Conservation (phyloP, 2,888 invertebrate species). For the Standfussiana lucernea region DNA sequence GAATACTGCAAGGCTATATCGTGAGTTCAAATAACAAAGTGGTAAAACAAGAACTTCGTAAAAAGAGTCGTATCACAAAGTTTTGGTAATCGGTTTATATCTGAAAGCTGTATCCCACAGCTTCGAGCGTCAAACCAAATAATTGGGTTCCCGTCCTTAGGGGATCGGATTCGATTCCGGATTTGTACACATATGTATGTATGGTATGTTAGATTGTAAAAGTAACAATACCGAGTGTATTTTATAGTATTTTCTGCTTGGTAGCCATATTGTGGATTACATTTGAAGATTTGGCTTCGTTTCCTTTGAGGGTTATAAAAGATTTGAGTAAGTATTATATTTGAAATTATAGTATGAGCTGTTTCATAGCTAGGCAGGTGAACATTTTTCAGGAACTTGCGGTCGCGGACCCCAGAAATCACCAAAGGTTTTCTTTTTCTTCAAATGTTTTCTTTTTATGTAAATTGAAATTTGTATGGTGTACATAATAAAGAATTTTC, state of each 20-base stretch:
- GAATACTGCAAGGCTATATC: neutral
- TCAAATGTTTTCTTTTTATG: no score
- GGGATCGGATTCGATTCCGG: constrained; percentile 57
- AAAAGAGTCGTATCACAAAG: constrained; percentile 49
- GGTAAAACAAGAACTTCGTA: constrained; percentile 35
- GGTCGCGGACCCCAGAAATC: neutral
- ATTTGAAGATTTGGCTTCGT: neutral
- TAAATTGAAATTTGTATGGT: no score
- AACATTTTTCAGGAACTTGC: no score
- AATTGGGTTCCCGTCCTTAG: constrained; percentile 56
- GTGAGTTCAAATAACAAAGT: constrained; percentile 28
- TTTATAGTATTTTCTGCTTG: constrained; percentile 34
- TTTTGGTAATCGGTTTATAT: constrained; percentile 56
- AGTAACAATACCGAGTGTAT: constrained; percentile 46
- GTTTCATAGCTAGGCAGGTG: neutral
- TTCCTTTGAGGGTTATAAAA: neutral
- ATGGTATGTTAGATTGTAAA: constrained; percentile 25
- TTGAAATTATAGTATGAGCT: neutral
- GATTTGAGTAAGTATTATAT: neutral
- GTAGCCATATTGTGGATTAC: constrained; percentile 16
- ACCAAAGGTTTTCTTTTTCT: no score
- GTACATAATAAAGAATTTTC: no score
- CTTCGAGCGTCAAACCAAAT: constrained; percentile 53
- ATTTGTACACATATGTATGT: constrained; percentile 36
- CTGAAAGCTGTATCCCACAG: constrained; percentile 43